Percentiles rank a stretch among this genome's conserved stretches.
These are phyloP conservation scores for Macropis europaea DNA, from an alignment of 2,888 invertebrate genomes.

Conservation along the genomic window DNA sequence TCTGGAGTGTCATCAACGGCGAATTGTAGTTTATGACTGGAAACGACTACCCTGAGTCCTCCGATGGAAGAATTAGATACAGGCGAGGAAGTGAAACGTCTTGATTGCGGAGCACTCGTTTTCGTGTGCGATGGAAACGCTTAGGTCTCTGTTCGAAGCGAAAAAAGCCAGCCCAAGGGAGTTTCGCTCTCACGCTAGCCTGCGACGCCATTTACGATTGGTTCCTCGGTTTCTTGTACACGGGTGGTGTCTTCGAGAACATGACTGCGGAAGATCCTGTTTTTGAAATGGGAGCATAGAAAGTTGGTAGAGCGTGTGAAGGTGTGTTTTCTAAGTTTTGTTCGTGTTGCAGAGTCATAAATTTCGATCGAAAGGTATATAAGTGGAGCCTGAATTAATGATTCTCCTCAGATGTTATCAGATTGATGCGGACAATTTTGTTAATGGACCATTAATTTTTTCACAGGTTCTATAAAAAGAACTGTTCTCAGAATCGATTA, in stretches of 20 bases:
- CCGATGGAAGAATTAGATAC: neutral
- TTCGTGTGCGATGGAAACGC: neutral
- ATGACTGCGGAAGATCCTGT: neutral
- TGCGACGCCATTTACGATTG: slow-evolving; percentile 34
- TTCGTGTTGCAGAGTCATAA: no score
- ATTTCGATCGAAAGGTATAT: no score
- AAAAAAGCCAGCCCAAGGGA: slow-evolving; percentile 14
- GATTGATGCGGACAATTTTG: no score
- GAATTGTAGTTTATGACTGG: neutral
- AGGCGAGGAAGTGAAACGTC: slow-evolving; percentile 9
- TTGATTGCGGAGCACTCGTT: slow-evolving; percentile 9
- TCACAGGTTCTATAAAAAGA: no score
- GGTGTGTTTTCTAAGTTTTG: no score
- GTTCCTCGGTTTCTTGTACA: slow-evolving; percentile 22
- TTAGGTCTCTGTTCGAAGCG: neutral
- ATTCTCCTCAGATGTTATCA: no score
- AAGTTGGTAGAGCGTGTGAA: no score
- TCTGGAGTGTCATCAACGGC: neutral
- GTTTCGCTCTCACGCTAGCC: neutral
- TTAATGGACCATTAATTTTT: no score
- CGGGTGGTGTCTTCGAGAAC: neutral
- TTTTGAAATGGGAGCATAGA: no score
- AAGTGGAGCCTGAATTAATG: no score
- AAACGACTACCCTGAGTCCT: neutral
- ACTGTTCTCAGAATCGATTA: no score